A percentile compares a stretch with the other conserved stretches of the same genome.
phyloP scores from a whole-genome alignment of 2,888 invertebrate genomes.

The Cheilosia scutellata region DNA sequence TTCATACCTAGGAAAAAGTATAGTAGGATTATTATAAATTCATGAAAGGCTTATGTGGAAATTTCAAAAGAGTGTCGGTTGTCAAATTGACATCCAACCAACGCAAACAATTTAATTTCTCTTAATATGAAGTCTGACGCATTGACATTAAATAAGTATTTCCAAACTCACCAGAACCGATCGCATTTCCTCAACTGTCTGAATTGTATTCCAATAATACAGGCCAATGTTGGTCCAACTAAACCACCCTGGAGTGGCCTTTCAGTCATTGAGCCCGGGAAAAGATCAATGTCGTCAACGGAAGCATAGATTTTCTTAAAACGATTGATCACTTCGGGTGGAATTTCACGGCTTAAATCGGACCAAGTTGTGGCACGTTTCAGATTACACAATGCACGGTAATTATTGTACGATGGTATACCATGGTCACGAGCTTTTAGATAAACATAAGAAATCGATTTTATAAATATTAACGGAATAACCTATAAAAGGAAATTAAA shows the following conservation, averaged over 20 bases:
- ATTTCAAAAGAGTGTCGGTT: background rate
- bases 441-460: background rate
- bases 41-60: background rate
- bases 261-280: constrained; percentile 97
- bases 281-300: constrained; percentile 98
- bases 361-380: constrained; percentile 93
- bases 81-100: too few relatives aligned
- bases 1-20: constrained; percentile 88
- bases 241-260: constrained; percentile 94
- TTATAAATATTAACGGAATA: background rate
- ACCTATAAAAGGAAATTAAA: background rate
- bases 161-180: constrained; percentile 89
- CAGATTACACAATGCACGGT: constrained; percentile 94
- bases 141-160: too few relatives aligned
- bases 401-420: constrained; percentile 94
- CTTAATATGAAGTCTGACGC: too few relatives aligned
- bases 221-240: constrained; percentile 97
- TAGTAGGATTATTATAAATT: background rate
- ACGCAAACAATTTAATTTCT: too few relatives aligned
- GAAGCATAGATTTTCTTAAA: constrained; percentile 93
- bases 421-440: constrained; percentile 92
- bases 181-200: constrained; percentile 95
- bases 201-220: constrained; percentile 97
- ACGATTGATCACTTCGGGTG: constrained; percentile 91
- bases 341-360: constrained; percentile 94